Conservation (phyloP, 2,113 vertebrate species). For the Ranitomeya variabilis region DNA sequence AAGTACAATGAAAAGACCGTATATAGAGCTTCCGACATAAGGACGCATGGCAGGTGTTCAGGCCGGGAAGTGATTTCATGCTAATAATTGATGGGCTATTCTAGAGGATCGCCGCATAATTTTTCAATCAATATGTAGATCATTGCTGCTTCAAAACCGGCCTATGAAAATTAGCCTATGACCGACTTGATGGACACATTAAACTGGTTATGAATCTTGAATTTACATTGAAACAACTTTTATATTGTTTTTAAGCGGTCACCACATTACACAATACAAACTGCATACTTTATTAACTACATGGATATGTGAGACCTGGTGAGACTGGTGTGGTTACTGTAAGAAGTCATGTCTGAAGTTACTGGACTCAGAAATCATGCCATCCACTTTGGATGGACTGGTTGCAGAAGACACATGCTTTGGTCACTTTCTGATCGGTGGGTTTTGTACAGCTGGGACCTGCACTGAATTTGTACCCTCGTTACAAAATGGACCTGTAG, state of each 20-base stretch:
- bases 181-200: background rate
- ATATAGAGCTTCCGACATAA: background rate
- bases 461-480: too few relatives aligned
- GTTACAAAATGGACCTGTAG: too few relatives aligned
- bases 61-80: slow-evolving; percentile 12
- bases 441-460: too few relatives aligned
- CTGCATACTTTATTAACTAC: too few relatives aligned
- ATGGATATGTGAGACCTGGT: too few relatives aligned
- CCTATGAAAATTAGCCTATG: background rate
- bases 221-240: background rate
- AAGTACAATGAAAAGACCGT: background rate
- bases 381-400: too few relatives aligned
- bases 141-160: background rate
- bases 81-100: background rate
- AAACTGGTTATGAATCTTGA: background rate
- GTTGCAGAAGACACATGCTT: too few relatives aligned
- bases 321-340: too few relatives aligned
- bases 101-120: background rate
- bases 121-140: slow-evolving; percentile 40
- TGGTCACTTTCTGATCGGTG: too few relatives aligned
- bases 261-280: too few relatives aligned
- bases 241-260: background rate
- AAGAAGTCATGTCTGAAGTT: too few relatives aligned
- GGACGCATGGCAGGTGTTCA: slow-evolving; percentile 22
- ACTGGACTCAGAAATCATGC: too few relatives aligned